Conservation (phyloP, 1,140 invertebrate genomes). For the Drosophila yakuba region DNA sequence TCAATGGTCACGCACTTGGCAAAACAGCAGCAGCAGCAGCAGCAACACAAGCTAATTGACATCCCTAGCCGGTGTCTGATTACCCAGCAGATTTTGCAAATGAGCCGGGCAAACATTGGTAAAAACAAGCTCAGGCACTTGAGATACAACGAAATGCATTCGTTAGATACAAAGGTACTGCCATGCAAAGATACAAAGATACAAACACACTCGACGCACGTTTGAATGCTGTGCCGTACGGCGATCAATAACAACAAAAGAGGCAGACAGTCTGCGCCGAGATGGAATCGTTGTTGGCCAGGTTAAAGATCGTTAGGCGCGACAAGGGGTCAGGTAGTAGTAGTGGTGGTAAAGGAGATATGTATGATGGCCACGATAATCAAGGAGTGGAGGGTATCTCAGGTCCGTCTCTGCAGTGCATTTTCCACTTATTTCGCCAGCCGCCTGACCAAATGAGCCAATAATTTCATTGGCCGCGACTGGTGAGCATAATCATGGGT, state of each 20-base stretch:
- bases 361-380: slow-evolving; percentile 32
- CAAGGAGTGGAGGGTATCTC: slow-evolving; percentile 30
- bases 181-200: slow-evolving; percentile 22
- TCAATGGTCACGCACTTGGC: slow-evolving; percentile 60
- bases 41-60: slow-evolving; percentile 47
- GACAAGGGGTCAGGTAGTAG: slow-evolving; percentile 72
- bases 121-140: slow-evolving; percentile 24
- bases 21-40: slow-evolving; percentile 9
- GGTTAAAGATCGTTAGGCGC: slow-evolving; percentile 82
- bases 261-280: slow-evolving; percentile 38
- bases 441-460: slow-evolving; percentile 65
- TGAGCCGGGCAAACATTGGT: slow-evolving; percentile 51
- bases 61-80: slow-evolving; percentile 53
- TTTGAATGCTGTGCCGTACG: slow-evolving; percentile 29
- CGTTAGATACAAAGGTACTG: slow-evolving; percentile 40
- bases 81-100: slow-evolving; percentile 63
- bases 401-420: slow-evolving; percentile 1
- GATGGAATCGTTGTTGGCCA: slow-evolving; percentile 33
- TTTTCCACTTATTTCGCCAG: slow-evolving; percentile 41
- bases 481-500: slow-evolving; percentile 46
- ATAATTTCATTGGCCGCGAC: slow-evolving; percentile 52
- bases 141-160: slow-evolving; percentile 30
- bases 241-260: slow-evolving; percentile 66
- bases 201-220: slow-evolving; percentile 16
- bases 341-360: slow-evolving; percentile 19